phyloP scores from a whole-genome alignment of 2,888 invertebrate species.

The Panzeria rudis region DNA sequence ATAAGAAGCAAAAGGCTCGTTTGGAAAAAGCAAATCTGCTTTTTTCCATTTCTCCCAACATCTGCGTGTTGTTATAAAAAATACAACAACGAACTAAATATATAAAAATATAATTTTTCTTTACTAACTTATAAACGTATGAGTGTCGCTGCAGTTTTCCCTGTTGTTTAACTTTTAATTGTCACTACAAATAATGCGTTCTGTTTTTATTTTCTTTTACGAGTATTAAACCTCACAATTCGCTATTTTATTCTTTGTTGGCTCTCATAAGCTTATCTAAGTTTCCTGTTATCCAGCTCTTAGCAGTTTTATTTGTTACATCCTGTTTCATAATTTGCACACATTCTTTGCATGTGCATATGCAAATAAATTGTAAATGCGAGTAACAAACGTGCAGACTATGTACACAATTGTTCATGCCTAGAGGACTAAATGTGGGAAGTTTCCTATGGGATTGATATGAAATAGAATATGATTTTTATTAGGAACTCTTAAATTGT shows the following conservation, averaged over 20 bases:
- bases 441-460: not conserved
- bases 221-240: not conserved
- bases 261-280: constrained; percentile 47
- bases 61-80: not conserved
- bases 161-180: constrained; percentile 28
- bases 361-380: constrained; percentile 4
- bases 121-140: not conserved
- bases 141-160: constrained; percentile 18
- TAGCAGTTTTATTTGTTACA: constrained; percentile 22
- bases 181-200: not conserved
- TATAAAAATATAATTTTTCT: not conserved
- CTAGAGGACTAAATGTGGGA: not conserved
- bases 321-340: not conserved
- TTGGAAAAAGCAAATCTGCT: no score
- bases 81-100: not conserved
- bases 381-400: not conserved
- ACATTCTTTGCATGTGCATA: not conserved
- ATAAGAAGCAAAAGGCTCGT: no score
- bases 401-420: not conserved
- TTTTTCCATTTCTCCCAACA: no score
- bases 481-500: no score
- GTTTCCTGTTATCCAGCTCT: constrained; percentile 54
- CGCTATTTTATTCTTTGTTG: constrained; percentile 27
- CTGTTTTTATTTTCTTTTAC: not conserved
- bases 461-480: no score